A percentile compares a stretch with the other conserved stretches of the same genome.
Evolutionary conservation across 2,113 vertebrate species (phyloP).

Genomic region (Pterophyllum scalare): DNA sequence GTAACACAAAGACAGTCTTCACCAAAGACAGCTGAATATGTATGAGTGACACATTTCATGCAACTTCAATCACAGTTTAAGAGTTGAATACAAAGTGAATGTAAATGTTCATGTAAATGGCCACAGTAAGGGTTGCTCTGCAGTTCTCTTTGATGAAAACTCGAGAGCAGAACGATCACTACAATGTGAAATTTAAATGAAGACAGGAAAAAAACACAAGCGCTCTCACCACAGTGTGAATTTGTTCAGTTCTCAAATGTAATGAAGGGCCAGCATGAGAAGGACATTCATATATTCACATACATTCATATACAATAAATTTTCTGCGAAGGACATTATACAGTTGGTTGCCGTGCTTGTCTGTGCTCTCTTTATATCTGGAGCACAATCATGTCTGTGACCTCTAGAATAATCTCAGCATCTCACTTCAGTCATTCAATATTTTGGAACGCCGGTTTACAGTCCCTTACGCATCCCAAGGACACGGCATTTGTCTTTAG

Average conservation of each 20-base stretch:
- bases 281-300: conserved; percentile 11
- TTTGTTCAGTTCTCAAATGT: conserved; percentile 1
- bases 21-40: conserved; percentile 26
- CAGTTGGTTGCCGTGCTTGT: neutral
- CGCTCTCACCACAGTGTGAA: conserved; percentile 5
- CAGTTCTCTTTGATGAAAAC: neutral
- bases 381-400: neutral
- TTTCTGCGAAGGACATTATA: conserved; percentile 7
- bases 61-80: neutral
- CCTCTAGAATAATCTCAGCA: neutral
- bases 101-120: conserved; percentile 13
- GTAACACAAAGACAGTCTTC: neutral
- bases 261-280: neutral
- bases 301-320: conserved; percentile 1
- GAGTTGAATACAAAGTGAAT: neutral
- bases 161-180: neutral
- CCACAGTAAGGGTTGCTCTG: neutral
- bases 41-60: neutral
- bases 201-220: conserved; percentile 32
- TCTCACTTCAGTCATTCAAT: neutral
- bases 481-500: neutral
- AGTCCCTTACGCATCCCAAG: neutral
- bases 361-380: neutral
- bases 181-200: conserved; percentile 3
- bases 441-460: neutral